Base-by-base conservation (phyloP, 1,140 invertebrate species). In the Cepaea nemoralis region DNA sequence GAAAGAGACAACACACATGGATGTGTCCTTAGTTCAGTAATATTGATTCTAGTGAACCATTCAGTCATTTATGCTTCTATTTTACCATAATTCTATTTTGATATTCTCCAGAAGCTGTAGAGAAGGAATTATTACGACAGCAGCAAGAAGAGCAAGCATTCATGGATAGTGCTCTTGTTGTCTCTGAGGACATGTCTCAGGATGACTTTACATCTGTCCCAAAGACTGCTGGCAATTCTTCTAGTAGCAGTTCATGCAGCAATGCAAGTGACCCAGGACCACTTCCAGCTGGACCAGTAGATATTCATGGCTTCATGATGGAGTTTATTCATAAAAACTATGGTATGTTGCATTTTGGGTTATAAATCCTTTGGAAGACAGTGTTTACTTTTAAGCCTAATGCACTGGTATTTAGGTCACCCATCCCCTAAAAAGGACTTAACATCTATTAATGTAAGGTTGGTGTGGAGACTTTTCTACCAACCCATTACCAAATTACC, bases 271-370 rank as follows among this genome's bases (percentile, higher is more conserved):
- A 40, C 35, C n/a, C 50, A 55, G 71, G 63, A 22, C 27, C 50
- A 39, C 31, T 48, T 8, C 55, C 67, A 63, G 39, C 84, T 1
- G 71, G 73, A 10, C 86, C 84, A 14, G 84, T 87, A 22, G 84
- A 87, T 76, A 83, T 87, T 10, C 81, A 83, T 48, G 55, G 79
- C 35, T 86, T 86, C 55, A 87, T 87, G 59, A 59, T 85, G 31
- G 82, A 86, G 27, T 87, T 87, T 81, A 67, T 85, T 33, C 83
- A 85, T 6, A 84, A 82, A 45, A 84, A 85, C 45, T 81, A 76
- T 83, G 85, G 85, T 86, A 39, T 75, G 77, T 16, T 3, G 35
- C 24, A n/a, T n/a, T n/a, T n/a, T n/a, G n/a, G n/a, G n/a, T n/a
- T n/a, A n/a, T n/a, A n/a, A n/a, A n/a, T n/a, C n/a, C n/a, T n/a